These are phyloP conservation scores for Timema cristinae DNA, from an alignment of 2,888 invertebrate species.

Conservation along the genomic window DNA sequence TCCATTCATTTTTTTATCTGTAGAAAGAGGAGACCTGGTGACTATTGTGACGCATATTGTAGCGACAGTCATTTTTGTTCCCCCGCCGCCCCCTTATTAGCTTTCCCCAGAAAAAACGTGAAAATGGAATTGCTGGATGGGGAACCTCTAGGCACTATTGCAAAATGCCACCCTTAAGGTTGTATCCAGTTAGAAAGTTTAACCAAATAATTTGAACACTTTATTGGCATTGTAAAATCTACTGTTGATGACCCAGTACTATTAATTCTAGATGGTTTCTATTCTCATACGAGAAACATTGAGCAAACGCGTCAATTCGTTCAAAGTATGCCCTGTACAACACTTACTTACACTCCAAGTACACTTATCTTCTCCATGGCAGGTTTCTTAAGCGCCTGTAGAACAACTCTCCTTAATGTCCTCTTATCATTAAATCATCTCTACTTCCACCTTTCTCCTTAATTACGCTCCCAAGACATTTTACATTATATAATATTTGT, in stretches of 20 bases:
- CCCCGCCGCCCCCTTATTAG: not conserved
- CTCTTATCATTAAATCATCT: no score
- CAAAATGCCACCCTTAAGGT: slow-evolving; percentile 36
- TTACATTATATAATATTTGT: no score
- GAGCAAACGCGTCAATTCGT: no score
- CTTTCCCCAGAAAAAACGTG: slow-evolving; percentile 4
- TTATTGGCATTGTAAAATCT: slow-evolving; percentile 35
- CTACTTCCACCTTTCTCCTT: no score
- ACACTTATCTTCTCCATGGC: no score
- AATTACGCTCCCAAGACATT: no score
- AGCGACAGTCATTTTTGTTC: not conserved
- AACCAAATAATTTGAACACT: slow-evolving; percentile 37
- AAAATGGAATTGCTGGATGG: slow-evolving; percentile 32
- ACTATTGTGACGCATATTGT: slow-evolving; percentile 35
- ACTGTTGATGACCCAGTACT: slow-evolving; percentile 34
- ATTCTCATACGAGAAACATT: slow-evolving; percentile 27
- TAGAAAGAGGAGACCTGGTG: slow-evolving; percentile 35
- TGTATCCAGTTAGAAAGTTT: slow-evolving; percentile 40
- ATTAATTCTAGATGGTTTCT: slow-evolving; percentile 31
- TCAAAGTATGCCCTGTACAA: no score
- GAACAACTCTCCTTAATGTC: no score
- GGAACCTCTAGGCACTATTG: slow-evolving; percentile 37
- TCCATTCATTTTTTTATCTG: not conserved
- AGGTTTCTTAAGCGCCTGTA: no score
- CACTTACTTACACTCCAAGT: no score